Conservation (phyloP, 2,888 invertebrate genomes). For the Temnothorax unifasciatus region DNA sequence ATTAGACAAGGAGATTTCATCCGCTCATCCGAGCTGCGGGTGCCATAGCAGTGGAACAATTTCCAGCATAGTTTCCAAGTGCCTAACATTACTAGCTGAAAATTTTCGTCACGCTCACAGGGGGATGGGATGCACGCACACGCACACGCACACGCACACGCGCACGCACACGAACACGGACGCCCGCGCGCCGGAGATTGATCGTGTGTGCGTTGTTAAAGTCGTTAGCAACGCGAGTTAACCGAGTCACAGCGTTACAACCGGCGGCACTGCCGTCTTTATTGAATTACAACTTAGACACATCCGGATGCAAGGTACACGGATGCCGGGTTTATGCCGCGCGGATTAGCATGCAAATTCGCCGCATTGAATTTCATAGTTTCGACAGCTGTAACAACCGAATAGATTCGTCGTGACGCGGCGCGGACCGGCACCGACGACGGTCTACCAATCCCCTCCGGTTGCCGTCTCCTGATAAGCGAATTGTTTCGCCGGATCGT, state of each 20-base stretch:
- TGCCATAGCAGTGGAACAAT: constrained; percentile 35
- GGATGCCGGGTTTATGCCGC: constrained; percentile 75
- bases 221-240: constrained; percentile 81
- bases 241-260: constrained; percentile 80
- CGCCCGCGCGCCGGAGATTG: constrained; percentile 58
- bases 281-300: constrained; percentile 84
- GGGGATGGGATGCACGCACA: not conserved
- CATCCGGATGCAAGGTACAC: constrained; percentile 76
- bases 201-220: constrained; percentile 76
- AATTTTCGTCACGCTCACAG: constrained; percentile 53
- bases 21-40: constrained; percentile 40
- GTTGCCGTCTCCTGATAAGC: constrained; percentile 72
- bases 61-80: constrained; percentile 57
- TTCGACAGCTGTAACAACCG: constrained; percentile 83
- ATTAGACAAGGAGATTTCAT: constrained; percentile 49
- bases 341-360: constrained; percentile 83
- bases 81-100: constrained; percentile 54
- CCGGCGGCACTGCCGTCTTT: constrained; percentile 79
- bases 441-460: constrained; percentile 35
- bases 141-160: constrained; percentile 43
- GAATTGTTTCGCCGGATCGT: constrained; percentile 73
- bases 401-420: constrained; percentile 78
- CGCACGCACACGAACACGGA: constrained; percentile 33
- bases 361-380: constrained; percentile 84
- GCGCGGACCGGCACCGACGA: constrained; percentile 59